Percentiles rank a stretch among this genome's conserved stretches.
phyloP scores from a whole-genome alignment of 2,888 invertebrate genomes.

The Perithous albicinctus region DNA sequence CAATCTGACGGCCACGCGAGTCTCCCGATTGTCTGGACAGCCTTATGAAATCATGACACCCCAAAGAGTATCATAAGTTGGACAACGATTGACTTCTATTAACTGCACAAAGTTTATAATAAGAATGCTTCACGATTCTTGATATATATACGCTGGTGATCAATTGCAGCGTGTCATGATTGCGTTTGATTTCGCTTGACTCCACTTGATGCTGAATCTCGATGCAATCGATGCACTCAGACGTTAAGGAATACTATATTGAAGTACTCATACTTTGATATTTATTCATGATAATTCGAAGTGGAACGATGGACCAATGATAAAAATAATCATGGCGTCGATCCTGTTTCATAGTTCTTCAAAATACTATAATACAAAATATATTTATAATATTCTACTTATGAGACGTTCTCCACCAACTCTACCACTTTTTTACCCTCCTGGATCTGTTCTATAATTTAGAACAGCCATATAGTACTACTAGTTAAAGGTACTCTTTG shows the following conservation, averaged over 20 bases:
- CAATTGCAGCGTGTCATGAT: conserved; percentile 42
- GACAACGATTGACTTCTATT: conserved; percentile 61
- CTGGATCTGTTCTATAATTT: no score
- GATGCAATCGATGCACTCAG: conserved; percentile 14
- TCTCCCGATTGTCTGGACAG: conserved; percentile 39
- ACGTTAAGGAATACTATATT: not conserved
- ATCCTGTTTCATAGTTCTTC: not conserved
- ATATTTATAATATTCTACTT: not conserved
- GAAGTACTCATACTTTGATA: not conserved
- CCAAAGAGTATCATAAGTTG: conserved; percentile 38
- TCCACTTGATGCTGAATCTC: conserved; percentile 57
- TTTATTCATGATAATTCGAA: not conserved
- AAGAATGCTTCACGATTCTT: conserved; percentile 21
- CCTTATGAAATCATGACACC: conserved; percentile 70
- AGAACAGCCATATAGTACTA: no score
- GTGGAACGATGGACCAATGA: not conserved
- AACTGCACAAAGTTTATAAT: conserved; percentile 53
- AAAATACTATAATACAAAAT: not conserved
- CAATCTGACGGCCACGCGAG: not conserved
- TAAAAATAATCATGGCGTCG: not conserved
- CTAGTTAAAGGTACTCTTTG: no score
- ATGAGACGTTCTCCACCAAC: no score
- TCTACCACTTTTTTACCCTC: no score
- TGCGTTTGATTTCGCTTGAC: conserved; percentile 63
- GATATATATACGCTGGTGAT: not conserved